These are phyloP conservation scores for Chromis chromis DNA, from an alignment of 2,797 vertebrate genomes.

Conservation along the genomic window DNA sequence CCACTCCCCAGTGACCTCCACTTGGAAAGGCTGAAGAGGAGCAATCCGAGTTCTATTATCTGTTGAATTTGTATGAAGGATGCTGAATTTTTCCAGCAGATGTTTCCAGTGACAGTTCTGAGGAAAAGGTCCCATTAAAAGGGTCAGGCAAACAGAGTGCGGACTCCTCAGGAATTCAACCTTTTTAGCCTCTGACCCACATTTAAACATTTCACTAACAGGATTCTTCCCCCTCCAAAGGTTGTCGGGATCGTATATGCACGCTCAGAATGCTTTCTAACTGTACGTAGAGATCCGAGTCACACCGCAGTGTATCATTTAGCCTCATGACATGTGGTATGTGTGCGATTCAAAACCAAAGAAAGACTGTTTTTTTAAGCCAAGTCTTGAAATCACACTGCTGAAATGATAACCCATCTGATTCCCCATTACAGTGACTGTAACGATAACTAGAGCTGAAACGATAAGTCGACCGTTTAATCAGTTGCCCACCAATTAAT, in stretches of 20 bases:
- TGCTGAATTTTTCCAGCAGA: conserved; percentile 69
- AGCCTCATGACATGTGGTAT: neutral
- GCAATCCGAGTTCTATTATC: conserved; percentile 44
- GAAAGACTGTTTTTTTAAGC: neutral
- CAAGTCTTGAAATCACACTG: neutral
- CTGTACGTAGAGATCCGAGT: neutral
- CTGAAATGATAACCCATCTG: neutral
- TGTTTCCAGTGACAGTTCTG: conserved; percentile 67
- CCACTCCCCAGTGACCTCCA: conserved; percentile 40
- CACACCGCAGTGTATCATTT: neutral
- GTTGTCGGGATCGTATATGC: conserved; percentile 4
- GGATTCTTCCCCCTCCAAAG: conserved; percentile 9
- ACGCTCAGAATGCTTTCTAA: conserved; percentile 4
- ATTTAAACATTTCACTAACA: conserved; percentile 53
- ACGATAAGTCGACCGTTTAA: neutral
- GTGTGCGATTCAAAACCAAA: neutral
- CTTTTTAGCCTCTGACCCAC: conserved; percentile 67
- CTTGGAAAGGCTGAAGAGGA: conserved; percentile 44
- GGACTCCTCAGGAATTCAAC: conserved; percentile 71
- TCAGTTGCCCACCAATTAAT: neutral
- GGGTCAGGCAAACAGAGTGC: conserved; percentile 66
- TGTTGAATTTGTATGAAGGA: conserved; percentile 68
- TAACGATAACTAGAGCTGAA: neutral
- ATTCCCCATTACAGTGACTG: neutral
- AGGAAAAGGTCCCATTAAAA: conserved; percentile 66